These are phyloP conservation scores for Caenorhabditis auriculariae DNA, from an alignment of 2,888 invertebrate genomes.

Conservation along the genomic window DNA sequence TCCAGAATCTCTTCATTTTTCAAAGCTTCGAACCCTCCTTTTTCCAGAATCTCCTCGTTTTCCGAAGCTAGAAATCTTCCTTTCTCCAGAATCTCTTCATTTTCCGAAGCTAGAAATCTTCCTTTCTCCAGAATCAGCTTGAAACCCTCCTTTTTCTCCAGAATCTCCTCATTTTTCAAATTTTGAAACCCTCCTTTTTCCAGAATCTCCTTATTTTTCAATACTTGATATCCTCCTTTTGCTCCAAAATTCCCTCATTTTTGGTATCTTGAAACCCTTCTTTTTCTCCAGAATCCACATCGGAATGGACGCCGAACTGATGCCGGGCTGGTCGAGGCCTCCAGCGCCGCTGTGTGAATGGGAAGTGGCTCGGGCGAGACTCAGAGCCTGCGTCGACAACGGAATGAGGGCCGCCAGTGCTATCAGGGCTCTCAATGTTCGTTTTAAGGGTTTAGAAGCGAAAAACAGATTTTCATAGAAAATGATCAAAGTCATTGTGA, in stretches of 20 bases:
- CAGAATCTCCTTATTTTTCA: background rate
- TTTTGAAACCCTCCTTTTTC: background rate
- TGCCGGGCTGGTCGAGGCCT: slow-evolving; percentile 25
- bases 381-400: slow-evolving; percentile 40
- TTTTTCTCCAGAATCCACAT: slow-evolving; percentile 26
- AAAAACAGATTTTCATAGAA: no score
- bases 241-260: background rate
- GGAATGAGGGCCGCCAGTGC: slow-evolving; percentile 37
- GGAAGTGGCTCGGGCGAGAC: slow-evolving; percentile 36
- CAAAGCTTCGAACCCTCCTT: background rate
- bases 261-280: background rate
- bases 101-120: background rate
- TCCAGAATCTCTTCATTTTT: background rate
- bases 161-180: background rate
- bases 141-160: background rate
- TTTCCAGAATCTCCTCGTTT: background rate
- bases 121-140: background rate
- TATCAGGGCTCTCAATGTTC: slow-evolving; percentile 26
- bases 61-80: background rate
- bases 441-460: background rate
- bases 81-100: background rate
- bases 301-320: slow-evolving; percentile 35
- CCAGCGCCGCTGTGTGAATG: slow-evolving; percentile 38
- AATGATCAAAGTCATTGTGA: background rate
- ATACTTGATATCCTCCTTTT: background rate